Conservation (phyloP, 2,888 invertebrate species). For the Caenorhabditis doughertyi region DNA sequence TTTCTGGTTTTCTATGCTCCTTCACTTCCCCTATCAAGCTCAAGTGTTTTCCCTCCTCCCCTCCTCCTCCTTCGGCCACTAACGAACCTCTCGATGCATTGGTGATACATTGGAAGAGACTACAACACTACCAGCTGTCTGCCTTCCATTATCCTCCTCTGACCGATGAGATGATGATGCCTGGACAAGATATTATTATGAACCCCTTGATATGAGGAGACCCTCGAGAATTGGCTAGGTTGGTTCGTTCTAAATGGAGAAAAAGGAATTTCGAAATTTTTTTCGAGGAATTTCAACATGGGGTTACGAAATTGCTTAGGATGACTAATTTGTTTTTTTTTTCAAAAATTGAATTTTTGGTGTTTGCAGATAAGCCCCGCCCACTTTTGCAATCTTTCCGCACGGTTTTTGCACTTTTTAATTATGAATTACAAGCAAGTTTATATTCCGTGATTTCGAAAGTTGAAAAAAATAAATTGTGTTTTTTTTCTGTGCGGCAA, state of each 20-base stretch:
- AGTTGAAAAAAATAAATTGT: too few relatives aligned
- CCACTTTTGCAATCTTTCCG: too few relatives aligned
- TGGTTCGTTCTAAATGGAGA: too few relatives aligned
- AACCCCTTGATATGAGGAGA: neutral
- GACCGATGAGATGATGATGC: conserved; percentile 58
- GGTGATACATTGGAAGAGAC: conserved; percentile 46
- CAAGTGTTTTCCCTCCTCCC: conserved; percentile 18
- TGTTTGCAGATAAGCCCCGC: too few relatives aligned
- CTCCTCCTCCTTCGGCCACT: too few relatives aligned
- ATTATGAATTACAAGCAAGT: too few relatives aligned
- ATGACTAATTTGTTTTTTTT: neutral
- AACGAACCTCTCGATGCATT: conserved; percentile 53
- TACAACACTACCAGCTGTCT: conserved; percentile 53
- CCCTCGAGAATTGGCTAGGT: neutral
- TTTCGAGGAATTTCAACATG: too few relatives aligned
- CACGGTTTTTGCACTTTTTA: too few relatives aligned
- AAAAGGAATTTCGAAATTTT: too few relatives aligned
- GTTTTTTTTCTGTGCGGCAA: too few relatives aligned
- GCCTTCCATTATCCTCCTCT: conserved; percentile 54
- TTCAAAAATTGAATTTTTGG: neutral
- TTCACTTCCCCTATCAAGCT: neutral
- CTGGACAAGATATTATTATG: conserved; percentile 25
- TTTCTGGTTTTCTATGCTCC: neutral
- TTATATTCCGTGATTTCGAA: too few relatives aligned
- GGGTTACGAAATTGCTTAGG: conserved; percentile 31